These are phyloP conservation scores for Sclerodermus sp. DNA, from an alignment of 2,888 invertebrate genomes.

Conservation along the genomic window DNA sequence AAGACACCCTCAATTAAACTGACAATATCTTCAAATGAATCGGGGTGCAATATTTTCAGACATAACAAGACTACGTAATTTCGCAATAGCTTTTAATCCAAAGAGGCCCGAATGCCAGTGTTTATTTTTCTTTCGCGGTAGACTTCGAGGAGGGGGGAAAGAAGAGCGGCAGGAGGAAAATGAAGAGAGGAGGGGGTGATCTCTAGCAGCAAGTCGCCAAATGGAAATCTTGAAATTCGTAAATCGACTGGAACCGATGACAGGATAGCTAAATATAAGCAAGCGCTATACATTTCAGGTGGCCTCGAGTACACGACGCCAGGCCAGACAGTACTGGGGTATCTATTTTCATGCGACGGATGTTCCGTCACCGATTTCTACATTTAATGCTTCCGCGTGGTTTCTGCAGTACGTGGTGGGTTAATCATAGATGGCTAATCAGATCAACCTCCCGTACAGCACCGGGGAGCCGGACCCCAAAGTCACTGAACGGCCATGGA, in stretches of 20 bases:
- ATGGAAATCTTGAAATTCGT: conserved; percentile 11
- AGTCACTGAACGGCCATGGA: too few species aligned
- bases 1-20: too few species aligned
- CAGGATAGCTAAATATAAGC: conserved; percentile 39
- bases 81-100: too few species aligned
- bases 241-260: conserved; percentile 32
- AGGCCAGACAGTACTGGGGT: conserved; percentile 16
- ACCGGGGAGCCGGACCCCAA: too few species aligned
- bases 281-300: conserved; percentile 13
- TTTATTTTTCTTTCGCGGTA: too few species aligned
- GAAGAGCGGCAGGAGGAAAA: too few species aligned
- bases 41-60: too few species aligned
- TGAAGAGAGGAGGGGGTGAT: too few species aligned
- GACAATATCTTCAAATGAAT: too few species aligned
- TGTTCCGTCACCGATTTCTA: conserved; percentile 31
- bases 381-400: conserved; percentile 19
- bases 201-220: conserved; percentile 14
- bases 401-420: neutral
- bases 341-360: conserved; percentile 41
- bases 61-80: too few species aligned
- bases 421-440: neutral
- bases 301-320: conserved; percentile 17
- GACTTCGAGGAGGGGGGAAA: too few species aligned
- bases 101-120: too few species aligned
- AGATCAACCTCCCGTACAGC: neutral